Base-by-base conservation (phyloP, 2,797 vertebrate genomes). In the Gallinago nigripennis region DNA sequence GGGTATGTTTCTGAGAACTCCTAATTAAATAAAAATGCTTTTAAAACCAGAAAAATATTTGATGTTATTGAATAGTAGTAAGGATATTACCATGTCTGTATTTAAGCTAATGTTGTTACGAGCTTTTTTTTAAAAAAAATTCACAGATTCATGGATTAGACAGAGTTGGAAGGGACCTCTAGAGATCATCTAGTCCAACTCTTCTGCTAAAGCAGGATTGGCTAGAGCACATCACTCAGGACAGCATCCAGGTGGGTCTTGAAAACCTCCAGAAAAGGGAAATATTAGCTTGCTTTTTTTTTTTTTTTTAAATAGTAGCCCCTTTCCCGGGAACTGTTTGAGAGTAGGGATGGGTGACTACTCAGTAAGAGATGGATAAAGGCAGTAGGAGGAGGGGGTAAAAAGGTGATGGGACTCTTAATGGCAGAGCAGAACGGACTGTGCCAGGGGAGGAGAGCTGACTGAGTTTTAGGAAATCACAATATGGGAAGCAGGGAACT, bases 81-180 rank as follows among this genome's bases (percentile, higher is more conserved):
- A 41, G 56, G 14, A 35, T 89, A 30, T 13, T 69, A 35, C 21
- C 0, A 0, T 13, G 6, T 35, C 14, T 61, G 16, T 60, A 43
- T 63, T 64, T 50, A 89, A 51, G 12, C 13, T 65, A 31, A n/a
- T 50, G 33, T 41, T 78, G 23, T 73, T 77, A 33, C 1, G 21
- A 57, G 18, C 4, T 65, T 70, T 90, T 75, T 60, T 11, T 41
- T 41, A 4, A 16, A 39, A 39, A 39, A 41, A 41, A 41, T 16
- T 41, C 39, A 41, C 39, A 14, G 39, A 43, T 43, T 43, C 41
- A 43, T 8, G 16, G 16, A 43, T 43, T 43, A 43, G 41, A 43
- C 41, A 43, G 41, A 43, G 41, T 43, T 43, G 41, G 41, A 43
- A 43, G 41, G 16, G 41, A 43, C 41, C 41, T 43, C 41, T 43